A percentile compares a stretch with the other conserved stretches of the same genome.
These are phyloP conservation scores for Karalla daura DNA, from an alignment of 2,797 vertebrate genomes.

Conservation along the genomic window DNA sequence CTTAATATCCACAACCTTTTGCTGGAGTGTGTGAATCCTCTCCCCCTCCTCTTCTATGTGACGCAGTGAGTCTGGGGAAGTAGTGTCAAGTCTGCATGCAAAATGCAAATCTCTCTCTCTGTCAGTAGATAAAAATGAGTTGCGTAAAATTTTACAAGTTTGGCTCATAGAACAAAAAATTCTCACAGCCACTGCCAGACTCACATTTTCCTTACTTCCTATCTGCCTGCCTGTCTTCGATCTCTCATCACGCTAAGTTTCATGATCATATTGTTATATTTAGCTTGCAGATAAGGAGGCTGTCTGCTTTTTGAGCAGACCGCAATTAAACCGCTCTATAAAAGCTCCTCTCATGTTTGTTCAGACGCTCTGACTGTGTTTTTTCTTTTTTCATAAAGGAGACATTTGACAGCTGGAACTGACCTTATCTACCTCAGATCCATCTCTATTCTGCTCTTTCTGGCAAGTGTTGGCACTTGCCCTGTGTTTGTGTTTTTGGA, in stretches of 20 bases:
- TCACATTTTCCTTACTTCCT: constrained; percentile 16
- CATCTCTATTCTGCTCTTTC: constrained; percentile 14
- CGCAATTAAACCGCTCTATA: constrained; percentile 2
- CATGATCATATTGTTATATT: constrained; percentile 55
- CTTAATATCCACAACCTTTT: not conserved
- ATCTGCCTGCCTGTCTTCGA: constrained; percentile 28
- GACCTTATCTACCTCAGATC: constrained; percentile 20
- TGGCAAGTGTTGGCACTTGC: constrained; percentile 10
- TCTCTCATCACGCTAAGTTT: constrained; percentile 45
- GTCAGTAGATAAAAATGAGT: not conserved
- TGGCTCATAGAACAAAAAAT: not conserved
- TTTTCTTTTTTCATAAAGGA: not conserved
- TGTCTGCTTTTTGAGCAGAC: constrained; percentile 30
- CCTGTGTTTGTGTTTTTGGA: not conserved
- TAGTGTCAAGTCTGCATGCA: not conserved
- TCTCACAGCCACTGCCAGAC: not conserved
- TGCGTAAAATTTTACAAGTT: not conserved
- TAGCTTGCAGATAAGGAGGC: constrained; percentile 39
- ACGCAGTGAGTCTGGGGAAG: not conserved
- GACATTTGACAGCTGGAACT: constrained; percentile 16
- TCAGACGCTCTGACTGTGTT: constrained; percentile 11
- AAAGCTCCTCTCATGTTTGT: constrained; percentile 2
- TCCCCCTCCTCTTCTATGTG: not conserved
- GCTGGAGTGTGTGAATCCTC: not conserved
- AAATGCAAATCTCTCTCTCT: not conserved